Percentiles rank a stretch among this genome's conserved stretches.
phyloP scores from a whole-genome alignment of 2,888 invertebrate genomes.

The Notocelia uddmanniana region DNA sequence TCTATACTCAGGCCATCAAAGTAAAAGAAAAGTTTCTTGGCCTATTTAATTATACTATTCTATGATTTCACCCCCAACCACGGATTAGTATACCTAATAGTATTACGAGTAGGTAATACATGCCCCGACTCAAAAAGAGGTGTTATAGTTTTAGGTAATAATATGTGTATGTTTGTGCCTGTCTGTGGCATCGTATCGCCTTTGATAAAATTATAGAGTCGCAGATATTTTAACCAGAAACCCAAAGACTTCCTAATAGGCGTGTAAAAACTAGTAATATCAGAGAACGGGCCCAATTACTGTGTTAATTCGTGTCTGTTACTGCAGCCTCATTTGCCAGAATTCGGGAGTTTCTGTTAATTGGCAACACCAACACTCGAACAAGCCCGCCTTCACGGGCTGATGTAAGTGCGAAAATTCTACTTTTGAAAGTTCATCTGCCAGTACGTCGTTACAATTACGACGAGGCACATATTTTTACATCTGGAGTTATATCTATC shows the following conservation, averaged over 20 bases:
- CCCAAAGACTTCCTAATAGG: not conserved
- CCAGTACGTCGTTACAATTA: not conserved
- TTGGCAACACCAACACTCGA: slow-evolving; percentile 57
- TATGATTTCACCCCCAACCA: too few species aligned
- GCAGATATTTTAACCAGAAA: not conserved
- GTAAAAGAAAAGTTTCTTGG: too few species aligned
- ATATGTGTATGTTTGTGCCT: too few species aligned
- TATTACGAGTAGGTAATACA: too few species aligned
- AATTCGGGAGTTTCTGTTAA: slow-evolving; percentile 54
- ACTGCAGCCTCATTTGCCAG: slow-evolving; percentile 48
- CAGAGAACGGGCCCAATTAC: slow-evolving; percentile 34
- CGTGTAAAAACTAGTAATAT: not conserved
- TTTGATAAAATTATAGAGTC: too few species aligned
- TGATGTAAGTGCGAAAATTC: slow-evolving; percentile 56
- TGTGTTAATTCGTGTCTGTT: slow-evolving; percentile 33
- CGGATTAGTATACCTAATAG: too few species aligned
- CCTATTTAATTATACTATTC: too few species aligned
- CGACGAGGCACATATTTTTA: not conserved
- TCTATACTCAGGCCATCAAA: too few species aligned
- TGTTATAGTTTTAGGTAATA: too few species aligned
- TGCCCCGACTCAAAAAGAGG: too few species aligned
- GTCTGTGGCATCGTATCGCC: too few species aligned
- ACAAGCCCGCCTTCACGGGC: slow-evolving; percentile 38
- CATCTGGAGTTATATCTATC: not conserved
- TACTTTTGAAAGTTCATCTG: slow-evolving; percentile 43